Conservation (phyloP, 2,113 vertebrate species). For the Brienomyrus brachyistius region DNA sequence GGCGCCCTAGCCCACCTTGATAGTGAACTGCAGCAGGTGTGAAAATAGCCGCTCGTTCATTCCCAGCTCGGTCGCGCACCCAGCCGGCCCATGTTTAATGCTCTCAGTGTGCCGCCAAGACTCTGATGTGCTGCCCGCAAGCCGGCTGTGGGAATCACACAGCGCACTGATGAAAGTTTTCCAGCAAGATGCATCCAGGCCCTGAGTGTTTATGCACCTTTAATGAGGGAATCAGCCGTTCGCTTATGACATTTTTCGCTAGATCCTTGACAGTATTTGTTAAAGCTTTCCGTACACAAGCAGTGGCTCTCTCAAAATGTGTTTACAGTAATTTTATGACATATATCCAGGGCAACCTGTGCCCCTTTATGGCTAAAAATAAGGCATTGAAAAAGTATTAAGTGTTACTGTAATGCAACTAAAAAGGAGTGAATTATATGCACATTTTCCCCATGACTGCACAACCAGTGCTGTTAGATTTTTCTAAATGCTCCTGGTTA, state of each 20-base stretch:
- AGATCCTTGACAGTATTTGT: not conserved
- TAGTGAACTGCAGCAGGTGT: not conserved
- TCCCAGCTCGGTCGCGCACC: not conserved
- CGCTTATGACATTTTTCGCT: not conserved
- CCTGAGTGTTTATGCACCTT: not conserved
- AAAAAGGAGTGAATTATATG: not conserved
- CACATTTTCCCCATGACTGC: not conserved
- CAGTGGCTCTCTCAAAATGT: not conserved
- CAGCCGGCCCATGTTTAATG: not conserved
- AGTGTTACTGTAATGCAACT: not conserved
- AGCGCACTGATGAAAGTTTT: not conserved
- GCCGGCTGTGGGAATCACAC: not conserved
- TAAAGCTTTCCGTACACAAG: not conserved
- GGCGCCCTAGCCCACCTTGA: not conserved
- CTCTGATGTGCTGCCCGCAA: not conserved
- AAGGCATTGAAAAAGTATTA: not conserved
- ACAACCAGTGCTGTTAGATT: not conserved
- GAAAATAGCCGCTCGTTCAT: not conserved
- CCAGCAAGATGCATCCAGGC: too few relatives aligned
- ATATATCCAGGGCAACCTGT: not conserved
- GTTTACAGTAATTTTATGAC: not conserved
- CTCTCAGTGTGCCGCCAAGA: not conserved
- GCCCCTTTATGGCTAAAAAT: not conserved
- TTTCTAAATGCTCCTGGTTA: not conserved
- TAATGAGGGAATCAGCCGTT: not conserved